Evolutionary conservation across 1,140 invertebrate genomes (phyloP).

Genomic region (Brachionus sp.): DNA sequence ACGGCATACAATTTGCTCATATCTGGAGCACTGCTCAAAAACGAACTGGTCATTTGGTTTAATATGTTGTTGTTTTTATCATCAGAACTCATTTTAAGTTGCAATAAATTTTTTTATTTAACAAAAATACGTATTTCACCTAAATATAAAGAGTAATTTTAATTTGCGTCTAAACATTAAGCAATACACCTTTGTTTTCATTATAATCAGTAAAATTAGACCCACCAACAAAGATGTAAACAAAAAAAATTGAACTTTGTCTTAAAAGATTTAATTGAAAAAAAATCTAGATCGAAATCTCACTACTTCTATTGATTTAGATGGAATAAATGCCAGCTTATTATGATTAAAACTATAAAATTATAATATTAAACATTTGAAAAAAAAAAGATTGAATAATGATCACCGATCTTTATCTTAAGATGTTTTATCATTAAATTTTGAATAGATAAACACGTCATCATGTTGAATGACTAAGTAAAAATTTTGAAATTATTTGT

Average conservation of each 20-base stretch:
- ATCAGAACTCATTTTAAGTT: slow-evolving; percentile 28
- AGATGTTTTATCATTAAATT: neutral
- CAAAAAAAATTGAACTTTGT: slow-evolving; percentile 20
- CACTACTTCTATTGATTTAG: neutral
- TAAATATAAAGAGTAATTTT: neutral
- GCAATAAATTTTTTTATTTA: neutral
- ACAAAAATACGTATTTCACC: neutral
- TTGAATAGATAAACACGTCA: neutral
- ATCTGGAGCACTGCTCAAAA: neutral
- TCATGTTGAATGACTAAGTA: neutral
- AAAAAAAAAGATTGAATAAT: neutral
- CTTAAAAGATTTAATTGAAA: neutral
- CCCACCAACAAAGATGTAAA: neutral
- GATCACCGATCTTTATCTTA: neutral
- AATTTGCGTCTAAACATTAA: neutral
- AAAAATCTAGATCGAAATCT: neutral
- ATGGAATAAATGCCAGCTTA: neutral
- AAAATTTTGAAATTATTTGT: neutral
- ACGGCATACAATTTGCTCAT: slow-evolving; percentile 24
- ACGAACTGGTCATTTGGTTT: neutral
- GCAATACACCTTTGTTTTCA: neutral
- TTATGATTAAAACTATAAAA: neutral
- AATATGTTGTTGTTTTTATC: slow-evolving; percentile 27
- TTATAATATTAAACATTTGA: neutral
- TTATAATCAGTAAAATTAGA: neutral